These are phyloP conservation scores for Cydia amplana DNA, from an alignment of 1,140 invertebrate species.

Conservation along the genomic window DNA sequence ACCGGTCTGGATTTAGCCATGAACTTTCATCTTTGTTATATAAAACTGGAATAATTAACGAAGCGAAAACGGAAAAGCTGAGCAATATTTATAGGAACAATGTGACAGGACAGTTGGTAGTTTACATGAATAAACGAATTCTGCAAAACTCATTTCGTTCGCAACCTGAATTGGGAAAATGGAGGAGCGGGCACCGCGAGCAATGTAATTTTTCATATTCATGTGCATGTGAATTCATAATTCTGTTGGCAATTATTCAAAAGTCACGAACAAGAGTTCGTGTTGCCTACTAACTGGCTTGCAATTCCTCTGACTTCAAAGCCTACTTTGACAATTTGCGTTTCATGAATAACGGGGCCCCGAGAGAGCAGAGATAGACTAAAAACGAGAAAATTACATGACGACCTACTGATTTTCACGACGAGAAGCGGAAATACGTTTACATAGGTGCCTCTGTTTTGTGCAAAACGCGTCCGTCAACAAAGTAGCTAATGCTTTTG, in stretches of 20 bases:
- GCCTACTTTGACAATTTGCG: constrained; percentile 46
- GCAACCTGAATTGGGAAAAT: background rate
- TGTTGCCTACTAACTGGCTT: constrained; percentile 21
- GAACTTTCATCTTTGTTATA: constrained; percentile 10
- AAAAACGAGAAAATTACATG: constrained; percentile 34
- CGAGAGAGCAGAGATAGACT: constrained; percentile 37
- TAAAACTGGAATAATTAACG: too few species aligned
- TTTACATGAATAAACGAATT: background rate
- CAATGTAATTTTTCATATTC: background rate
- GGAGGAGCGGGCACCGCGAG: background rate
- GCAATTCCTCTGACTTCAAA: constrained; percentile 44
- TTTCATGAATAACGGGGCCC: constrained; percentile 38
- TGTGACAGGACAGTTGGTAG: background rate
- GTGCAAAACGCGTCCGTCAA: constrained; percentile 25
- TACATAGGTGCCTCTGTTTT: constrained; percentile 35
- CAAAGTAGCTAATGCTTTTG: background rate
- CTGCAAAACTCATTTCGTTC: background rate
- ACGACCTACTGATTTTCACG: constrained; percentile 19
- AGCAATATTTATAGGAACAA: background rate
- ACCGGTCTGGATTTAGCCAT: background rate
- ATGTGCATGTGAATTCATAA: background rate
- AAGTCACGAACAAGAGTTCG: background rate
- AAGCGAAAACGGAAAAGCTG: too few species aligned
- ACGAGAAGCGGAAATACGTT: constrained; percentile 22
- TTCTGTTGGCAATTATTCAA: background rate